These are phyloP conservation scores for Sebastes minor DNA, from an alignment of 2,797 vertebrate species.

Conservation along the genomic window DNA sequence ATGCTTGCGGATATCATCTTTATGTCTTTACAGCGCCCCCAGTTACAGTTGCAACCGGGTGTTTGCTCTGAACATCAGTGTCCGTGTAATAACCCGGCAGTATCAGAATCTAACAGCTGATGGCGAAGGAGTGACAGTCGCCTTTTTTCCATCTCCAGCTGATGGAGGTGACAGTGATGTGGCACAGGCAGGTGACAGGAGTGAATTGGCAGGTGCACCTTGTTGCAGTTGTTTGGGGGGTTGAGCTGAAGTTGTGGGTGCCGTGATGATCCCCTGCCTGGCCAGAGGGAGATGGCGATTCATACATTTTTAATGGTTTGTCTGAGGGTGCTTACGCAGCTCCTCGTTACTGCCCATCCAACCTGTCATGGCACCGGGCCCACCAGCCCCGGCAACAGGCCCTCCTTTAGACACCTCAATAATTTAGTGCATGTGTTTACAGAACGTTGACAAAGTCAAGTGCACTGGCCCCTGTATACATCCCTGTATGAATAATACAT, in stretches of 20 bases:
- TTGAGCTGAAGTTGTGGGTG: not conserved
- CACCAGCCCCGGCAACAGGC: conserved; percentile 49
- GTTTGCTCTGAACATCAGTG: conserved; percentile 13
- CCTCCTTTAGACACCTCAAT: conserved; percentile 74
- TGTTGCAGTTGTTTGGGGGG: conserved; percentile 19
- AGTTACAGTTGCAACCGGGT: not conserved
- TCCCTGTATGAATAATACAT: conserved; percentile 79
- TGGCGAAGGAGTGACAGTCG: conserved; percentile 38
- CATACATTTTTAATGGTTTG: conserved; percentile 74
- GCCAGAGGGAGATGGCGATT: conserved; percentile 53
- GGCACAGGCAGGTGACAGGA: conserved; percentile 50
- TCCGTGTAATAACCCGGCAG: conserved; percentile 15
- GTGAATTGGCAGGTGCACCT: conserved; percentile 62
- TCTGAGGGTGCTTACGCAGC: conserved; percentile 66
- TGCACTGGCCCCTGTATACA: conserved; percentile 64
- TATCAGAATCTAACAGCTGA: conserved; percentile 31
- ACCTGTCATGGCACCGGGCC: conserved; percentile 64
- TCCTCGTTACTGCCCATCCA: conserved; percentile 71
- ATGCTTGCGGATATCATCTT: conserved; percentile 14
- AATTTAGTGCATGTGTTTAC: conserved; percentile 83
- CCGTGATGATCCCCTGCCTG: conserved; percentile 36
- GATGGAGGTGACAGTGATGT: conserved; percentile 62
- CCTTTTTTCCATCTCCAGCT: conserved; percentile 9
- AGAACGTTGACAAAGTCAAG: conserved; percentile 79
- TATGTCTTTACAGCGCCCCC: conserved; percentile 4